Percentiles rank a stretch among this genome's conserved stretches.
phyloP scores from a whole-genome alignment of 2,888 invertebrate genomes.

The Argyresthia albistria region DNA sequence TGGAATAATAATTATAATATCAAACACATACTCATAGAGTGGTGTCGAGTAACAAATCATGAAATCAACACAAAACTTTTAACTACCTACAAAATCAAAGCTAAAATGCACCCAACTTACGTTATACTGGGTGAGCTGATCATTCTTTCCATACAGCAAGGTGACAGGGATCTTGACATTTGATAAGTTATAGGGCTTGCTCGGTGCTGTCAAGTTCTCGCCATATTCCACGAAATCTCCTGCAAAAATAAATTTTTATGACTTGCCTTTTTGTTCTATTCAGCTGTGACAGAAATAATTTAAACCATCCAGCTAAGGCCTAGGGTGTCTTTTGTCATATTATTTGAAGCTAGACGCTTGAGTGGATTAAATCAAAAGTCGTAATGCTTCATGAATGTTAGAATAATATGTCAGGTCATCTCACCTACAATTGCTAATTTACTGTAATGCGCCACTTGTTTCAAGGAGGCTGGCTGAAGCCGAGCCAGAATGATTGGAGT shows the following conservation, averaged over 20 bases:
- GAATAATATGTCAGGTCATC: neutral
- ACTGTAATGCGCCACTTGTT: conserved; percentile 39
- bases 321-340: too few species aligned
- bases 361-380: too few species aligned
- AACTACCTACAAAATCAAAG: too few species aligned
- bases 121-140: conserved; percentile 70
- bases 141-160: conserved; percentile 75
- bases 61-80: too few species aligned
- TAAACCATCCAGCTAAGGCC: too few species aligned
- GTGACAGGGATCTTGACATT: conserved; percentile 73
- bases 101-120: conserved; percentile 55
- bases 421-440: conserved; percentile 42
- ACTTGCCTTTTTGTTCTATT: too few species aligned
- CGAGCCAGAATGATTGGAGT: conserved; percentile 17
- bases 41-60: too few species aligned
- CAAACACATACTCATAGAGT: too few species aligned
- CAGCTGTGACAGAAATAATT: too few species aligned
- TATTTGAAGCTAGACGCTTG: too few species aligned
- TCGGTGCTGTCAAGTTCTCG: conserved; percentile 61
- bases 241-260: conserved; percentile 19
- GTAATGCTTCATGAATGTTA: too few species aligned
- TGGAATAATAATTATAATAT: too few species aligned
- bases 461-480: conserved; percentile 35
- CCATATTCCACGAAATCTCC: conserved; percentile 72
- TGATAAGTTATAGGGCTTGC: conserved; percentile 72